A percentile compares a stretch with the other conserved stretches of the same genome.
These are phyloP conservation scores for Anodontia alba DNA, from an alignment of 2,888 invertebrate species.

Conservation along the genomic window DNA sequence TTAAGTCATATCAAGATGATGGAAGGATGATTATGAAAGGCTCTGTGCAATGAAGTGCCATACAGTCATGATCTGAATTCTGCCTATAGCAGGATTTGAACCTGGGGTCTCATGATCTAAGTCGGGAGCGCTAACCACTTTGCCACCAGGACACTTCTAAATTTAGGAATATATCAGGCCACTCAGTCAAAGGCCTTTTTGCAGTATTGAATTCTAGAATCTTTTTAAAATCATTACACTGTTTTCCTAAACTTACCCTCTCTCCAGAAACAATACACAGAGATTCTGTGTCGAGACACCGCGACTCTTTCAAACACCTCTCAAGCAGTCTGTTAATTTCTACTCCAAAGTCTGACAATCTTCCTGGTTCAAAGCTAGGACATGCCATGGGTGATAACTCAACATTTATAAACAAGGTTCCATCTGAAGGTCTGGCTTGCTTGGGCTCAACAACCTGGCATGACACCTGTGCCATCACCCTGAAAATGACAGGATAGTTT, in stretches of 20 bases:
- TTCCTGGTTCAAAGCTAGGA: constrained; percentile 92
- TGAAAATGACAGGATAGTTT: constrained; percentile 79
- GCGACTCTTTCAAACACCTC: constrained; percentile 93
- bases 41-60: too few relatives aligned
- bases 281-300: constrained; percentile 96
- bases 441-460: constrained; percentile 95
- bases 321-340: constrained; percentile 90
- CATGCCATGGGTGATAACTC: constrained; percentile 95
- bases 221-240: too few relatives aligned
- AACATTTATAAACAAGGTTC: constrained; percentile 93
- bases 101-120: too few relatives aligned
- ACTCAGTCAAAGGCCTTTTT: too few relatives aligned
- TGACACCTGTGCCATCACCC: constrained; percentile 94
- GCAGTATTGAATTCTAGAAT: too few relatives aligned
- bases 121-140: too few relatives aligned
- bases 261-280: constrained; percentile 97
- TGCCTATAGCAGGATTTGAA: too few relatives aligned
- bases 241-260: constrained; percentile 89
- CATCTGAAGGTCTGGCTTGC: constrained; percentile 94
- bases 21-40: too few relatives aligned
- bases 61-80: too few relatives aligned
- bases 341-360: constrained; percentile 87
- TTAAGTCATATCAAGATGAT: too few relatives aligned
- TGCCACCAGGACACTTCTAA: too few relatives aligned
- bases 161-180: too few relatives aligned